Percentiles rank a stretch among this genome's conserved stretches.
Conservation (phyloP, 1,140 invertebrate genomes). For the Apocrypta bakeri region DNA sequence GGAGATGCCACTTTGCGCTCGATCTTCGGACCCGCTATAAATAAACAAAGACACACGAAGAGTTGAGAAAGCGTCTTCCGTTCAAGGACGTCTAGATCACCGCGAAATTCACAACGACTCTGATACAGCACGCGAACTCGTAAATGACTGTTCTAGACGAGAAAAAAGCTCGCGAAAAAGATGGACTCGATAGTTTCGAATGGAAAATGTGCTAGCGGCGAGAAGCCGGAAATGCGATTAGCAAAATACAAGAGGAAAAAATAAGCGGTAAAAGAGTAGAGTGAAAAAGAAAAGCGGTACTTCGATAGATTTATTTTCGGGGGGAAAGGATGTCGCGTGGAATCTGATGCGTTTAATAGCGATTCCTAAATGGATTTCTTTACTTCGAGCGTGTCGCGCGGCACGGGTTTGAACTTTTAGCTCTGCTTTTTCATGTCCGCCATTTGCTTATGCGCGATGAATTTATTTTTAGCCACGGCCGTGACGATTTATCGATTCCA, state of each 20-base stretch:
- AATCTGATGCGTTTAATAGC: slow-evolving; percentile 36
- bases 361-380: slow-evolving; percentile 21
- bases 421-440: not conserved
- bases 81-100: slow-evolving; percentile 10
- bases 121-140: too few relatives aligned
- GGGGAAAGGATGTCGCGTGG: slow-evolving; percentile 9
- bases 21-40: not conserved
- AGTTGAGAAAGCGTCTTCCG: not conserved
- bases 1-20: slow-evolving; percentile 11
- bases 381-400: not conserved
- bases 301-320: not conserved
- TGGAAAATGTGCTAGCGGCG: too few relatives aligned
- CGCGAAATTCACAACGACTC: not conserved
- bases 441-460: not conserved
- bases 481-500: not conserved
- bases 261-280: too few relatives aligned
- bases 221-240: too few relatives aligned
- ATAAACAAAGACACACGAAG: slow-evolving; percentile 26
- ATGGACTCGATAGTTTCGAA: not conserved
- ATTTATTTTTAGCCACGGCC: slow-evolving; percentile 2
- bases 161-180: too few relatives aligned
- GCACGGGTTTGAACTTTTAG: slow-evolving; percentile 1
- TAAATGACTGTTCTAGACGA: not conserved
- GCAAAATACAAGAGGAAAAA: too few relatives aligned
- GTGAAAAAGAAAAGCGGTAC: too few relatives aligned